Conservation (phyloP, 2,888 invertebrate species). For the Ectobius pallidus region DNA sequence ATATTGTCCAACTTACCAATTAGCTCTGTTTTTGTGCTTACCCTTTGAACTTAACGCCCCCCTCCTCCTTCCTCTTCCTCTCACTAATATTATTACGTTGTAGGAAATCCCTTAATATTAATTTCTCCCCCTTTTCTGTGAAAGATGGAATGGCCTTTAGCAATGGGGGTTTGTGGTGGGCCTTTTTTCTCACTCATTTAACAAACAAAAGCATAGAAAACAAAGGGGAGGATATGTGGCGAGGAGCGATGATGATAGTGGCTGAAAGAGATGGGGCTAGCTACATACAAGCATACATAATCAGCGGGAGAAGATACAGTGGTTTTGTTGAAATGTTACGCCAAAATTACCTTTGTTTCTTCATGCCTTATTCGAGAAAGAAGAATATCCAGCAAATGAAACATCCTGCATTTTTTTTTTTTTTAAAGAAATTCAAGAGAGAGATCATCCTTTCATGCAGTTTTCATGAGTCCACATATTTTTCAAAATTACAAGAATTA, state of each 20-base stretch:
- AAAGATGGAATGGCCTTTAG: slow-evolving; percentile 30
- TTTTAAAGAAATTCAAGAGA: not conserved
- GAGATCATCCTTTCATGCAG: not conserved
- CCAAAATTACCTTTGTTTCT: slow-evolving; percentile 1
- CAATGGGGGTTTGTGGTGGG: slow-evolving; percentile 20
- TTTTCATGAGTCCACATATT: not conserved
- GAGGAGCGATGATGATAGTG: not conserved
- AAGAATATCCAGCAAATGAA: not conserved
- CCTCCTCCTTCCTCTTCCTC: not conserved
- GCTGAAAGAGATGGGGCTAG: not conserved
- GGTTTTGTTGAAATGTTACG: not conserved
- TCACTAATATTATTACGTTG: slow-evolving; percentile 27
- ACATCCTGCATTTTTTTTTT: not conserved
- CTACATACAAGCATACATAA: not conserved
- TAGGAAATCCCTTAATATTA: slow-evolving; percentile 31
- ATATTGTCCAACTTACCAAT: slow-evolving; percentile 25
- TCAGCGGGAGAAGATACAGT: not conserved
- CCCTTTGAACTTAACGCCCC: slow-evolving; percentile 27
- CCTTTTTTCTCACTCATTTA: slow-evolving; percentile 28
- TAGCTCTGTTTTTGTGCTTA: slow-evolving; percentile 27
- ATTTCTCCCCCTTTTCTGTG: slow-evolving; percentile 26
- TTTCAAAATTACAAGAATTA: not conserved
- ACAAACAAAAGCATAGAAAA: slow-evolving; percentile 30
- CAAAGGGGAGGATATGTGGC: not conserved
- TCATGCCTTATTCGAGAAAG: not conserved